Conservation (phyloP, 2,113 vertebrate genomes). For the Solea solea region DNA sequence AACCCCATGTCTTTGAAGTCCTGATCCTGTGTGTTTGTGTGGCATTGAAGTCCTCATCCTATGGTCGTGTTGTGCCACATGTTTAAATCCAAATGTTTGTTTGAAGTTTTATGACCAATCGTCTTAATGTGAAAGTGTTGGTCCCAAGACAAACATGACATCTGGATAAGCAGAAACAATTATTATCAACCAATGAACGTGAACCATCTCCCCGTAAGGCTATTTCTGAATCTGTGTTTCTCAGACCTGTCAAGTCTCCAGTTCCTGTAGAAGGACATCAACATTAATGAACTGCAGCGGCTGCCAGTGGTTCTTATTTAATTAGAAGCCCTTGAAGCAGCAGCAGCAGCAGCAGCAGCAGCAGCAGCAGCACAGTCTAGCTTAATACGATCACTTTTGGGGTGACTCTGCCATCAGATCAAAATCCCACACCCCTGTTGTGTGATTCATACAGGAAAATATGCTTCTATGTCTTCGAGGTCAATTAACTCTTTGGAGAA, state of each 20-base stretch:
- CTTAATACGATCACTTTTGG: slow-evolving; percentile 75
- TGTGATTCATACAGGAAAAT: slow-evolving; percentile 80
- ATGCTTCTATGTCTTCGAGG: slow-evolving; percentile 75
- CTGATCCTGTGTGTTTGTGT: slow-evolving; percentile 68
- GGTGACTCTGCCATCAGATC: slow-evolving; percentile 65
- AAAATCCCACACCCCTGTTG: slow-evolving; percentile 72
- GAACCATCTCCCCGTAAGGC: slow-evolving; percentile 10
- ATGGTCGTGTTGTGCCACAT: slow-evolving; percentile 54
- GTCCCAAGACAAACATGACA: slow-evolving; percentile 38
- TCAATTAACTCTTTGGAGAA: slow-evolving; percentile 67
- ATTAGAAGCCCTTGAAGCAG: slow-evolving; percentile 69
- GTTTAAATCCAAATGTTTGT: slow-evolving; percentile 63
- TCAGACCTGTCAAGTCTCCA: slow-evolving; percentile 4
- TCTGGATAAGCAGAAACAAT: slow-evolving; percentile 15
- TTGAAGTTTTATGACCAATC: slow-evolving; percentile 58
- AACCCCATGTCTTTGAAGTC: slow-evolving; percentile 67
- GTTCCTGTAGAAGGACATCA: slow-evolving; percentile 32
- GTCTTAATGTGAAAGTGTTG: slow-evolving; percentile 36
- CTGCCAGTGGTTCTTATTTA: slow-evolving; percentile 64
- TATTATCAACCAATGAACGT: slow-evolving; percentile 37
- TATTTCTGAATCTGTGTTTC: slow-evolving; percentile 32
- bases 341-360: slow-evolving; percentile 19
- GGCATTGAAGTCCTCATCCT: slow-evolving; percentile 65
- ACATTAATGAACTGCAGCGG: slow-evolving; percentile 46
- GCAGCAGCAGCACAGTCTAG: slow-evolving; percentile 45